Percentiles rank a stretch among this genome's conserved stretches.
These are phyloP conservation scores for Saturnia japonica DNA, from an alignment of 2,888 invertebrate species.

Conservation along the genomic window DNA sequence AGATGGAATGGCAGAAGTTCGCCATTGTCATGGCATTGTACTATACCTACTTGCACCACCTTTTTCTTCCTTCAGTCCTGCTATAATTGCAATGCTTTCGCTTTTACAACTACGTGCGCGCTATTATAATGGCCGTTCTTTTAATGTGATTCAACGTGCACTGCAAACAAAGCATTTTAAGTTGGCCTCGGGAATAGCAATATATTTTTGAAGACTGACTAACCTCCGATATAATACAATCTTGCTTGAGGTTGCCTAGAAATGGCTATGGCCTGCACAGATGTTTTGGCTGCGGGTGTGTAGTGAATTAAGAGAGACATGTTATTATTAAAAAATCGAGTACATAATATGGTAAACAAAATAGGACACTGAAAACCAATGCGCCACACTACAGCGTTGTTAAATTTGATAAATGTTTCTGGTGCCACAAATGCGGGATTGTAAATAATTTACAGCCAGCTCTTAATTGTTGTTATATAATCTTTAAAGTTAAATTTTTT, in stretches of 20 bases:
- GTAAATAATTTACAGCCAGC: no score
- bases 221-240: not conserved
- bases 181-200: not conserved
- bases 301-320: not conserved
- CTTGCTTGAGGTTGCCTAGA: not conserved
- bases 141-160: not conserved
- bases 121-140: not conserved
- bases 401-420: no score
- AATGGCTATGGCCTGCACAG: not conserved
- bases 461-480: no score
- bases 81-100: not conserved
- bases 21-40: not conserved
- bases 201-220: not conserved
- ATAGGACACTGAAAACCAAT: not conserved
- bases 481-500: not conserved
- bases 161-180: not conserved
- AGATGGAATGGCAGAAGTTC: not conserved
- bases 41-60: not conserved
- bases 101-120: not conserved
- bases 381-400: no score
- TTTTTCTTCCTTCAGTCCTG: not conserved
- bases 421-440: no score
- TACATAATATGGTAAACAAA: not conserved
- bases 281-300: not conserved
- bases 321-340: not conserved